A percentile compares a stretch with the other conserved stretches of the same genome.
Evolutionary conservation across 2,888 invertebrate species (phyloP).

Genomic region (Sarcophaga subvicina): DNA sequence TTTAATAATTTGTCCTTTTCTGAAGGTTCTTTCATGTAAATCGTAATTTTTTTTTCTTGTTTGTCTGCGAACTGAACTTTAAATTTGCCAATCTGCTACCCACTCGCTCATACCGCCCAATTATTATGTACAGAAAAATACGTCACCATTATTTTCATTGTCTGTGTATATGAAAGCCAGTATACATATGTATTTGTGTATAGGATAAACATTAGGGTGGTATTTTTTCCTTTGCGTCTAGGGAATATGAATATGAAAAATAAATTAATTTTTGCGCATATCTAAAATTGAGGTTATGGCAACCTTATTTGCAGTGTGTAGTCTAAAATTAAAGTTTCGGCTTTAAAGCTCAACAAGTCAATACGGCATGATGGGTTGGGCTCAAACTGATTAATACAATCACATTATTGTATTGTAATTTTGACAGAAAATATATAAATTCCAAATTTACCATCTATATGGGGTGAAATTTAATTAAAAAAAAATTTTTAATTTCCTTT

Average conservation of each 20-base stretch:
- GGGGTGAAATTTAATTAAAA: too few species aligned
- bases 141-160: not conserved
- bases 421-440: too few species aligned
- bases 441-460: too few species aligned
- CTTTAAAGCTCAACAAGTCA: too few species aligned
- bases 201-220: conserved; percentile 42
- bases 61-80: conserved; percentile 36
- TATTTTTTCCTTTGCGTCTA: not conserved
- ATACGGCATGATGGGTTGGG: too few species aligned
- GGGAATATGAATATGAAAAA: too few species aligned
- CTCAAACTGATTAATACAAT: too few species aligned
- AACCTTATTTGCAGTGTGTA: too few species aligned
- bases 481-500: too few species aligned
- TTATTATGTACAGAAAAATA: conserved; percentile 5
- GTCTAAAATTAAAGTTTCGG: too few species aligned
- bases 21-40: conserved; percentile 64
- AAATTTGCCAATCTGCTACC: conserved; percentile 20
- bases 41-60: not conserved
- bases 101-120: conserved; percentile 50
- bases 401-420: too few species aligned
- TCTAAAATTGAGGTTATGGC: not conserved
- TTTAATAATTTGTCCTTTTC: conserved; percentile 52
- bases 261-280: not conserved
- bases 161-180: not conserved
- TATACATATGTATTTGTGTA: not conserved